Percentiles rank a stretch among this genome's conserved stretches.
Conservation (phyloP, 2,888 invertebrate species). For the Tryphoninae sp. region DNA sequence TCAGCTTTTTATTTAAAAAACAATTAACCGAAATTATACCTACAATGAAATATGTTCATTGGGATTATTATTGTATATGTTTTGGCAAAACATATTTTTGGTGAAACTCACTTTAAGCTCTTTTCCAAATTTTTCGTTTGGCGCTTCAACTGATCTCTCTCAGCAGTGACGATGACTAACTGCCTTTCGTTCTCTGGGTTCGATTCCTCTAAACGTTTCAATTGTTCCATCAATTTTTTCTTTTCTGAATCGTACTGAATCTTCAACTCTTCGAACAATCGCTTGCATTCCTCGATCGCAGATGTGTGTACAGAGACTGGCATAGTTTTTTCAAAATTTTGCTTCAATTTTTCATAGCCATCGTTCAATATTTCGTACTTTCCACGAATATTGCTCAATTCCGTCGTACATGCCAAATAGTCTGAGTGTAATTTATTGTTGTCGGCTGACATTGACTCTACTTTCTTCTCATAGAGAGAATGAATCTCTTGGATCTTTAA, state of each 20-base stretch:
- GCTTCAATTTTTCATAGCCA: slow-evolving; percentile 83
- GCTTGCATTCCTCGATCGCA: slow-evolving; percentile 88
- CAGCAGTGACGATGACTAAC: slow-evolving; percentile 80
- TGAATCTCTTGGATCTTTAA: slow-evolving; percentile 89
- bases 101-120: slow-evolving; percentile 81
- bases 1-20: not conserved
- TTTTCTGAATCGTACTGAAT: slow-evolving; percentile 88
- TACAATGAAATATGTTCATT: too few species aligned
- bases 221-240: slow-evolving; percentile 83
- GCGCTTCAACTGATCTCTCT: slow-evolving; percentile 82
- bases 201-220: slow-evolving; percentile 82
- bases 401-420: slow-evolving; percentile 83
- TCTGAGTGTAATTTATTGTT: slow-evolving; percentile 86
- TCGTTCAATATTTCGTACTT: slow-evolving; percentile 84
- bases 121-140: slow-evolving; percentile 84
- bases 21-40: too few species aligned
- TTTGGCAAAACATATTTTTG: not conserved
- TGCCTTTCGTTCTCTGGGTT: slow-evolving; percentile 82
- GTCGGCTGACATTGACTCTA: slow-evolving; percentile 86
- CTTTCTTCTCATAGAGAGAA: slow-evolving; percentile 88
- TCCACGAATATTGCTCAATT: slow-evolving; percentile 84
- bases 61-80: too few species aligned
- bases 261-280: slow-evolving; percentile 89
- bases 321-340: slow-evolving; percentile 83
- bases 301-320: slow-evolving; percentile 86